Percentiles rank a stretch among this genome's conserved stretches.
These are phyloP conservation scores for Australoheros scitulus DNA, from an alignment of 2,113 vertebrate genomes.

Conservation along the genomic window DNA sequence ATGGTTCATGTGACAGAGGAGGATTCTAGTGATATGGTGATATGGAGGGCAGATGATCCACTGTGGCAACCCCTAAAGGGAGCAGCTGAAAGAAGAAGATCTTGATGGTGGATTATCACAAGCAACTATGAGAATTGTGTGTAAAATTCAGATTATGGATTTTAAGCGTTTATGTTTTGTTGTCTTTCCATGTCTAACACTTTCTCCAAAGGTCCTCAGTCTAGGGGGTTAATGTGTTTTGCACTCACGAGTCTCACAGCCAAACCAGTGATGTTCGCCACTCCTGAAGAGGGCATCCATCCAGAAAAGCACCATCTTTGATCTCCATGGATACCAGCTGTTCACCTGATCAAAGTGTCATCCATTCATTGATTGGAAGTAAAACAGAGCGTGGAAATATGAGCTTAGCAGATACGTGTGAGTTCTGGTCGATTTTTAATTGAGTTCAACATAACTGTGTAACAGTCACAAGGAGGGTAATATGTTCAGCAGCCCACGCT, in stretches of 20 bases:
- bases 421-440: neutral
- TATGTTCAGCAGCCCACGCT: neutral
- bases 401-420: neutral
- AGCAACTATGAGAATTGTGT: no score
- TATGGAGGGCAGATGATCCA: no score
- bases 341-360: constrained; percentile 27
- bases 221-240: neutral
- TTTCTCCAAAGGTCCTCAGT: neutral
- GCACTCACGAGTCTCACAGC: no score
- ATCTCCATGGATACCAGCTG: constrained; percentile 60
- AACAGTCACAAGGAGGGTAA: neutral
- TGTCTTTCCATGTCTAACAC: no score
- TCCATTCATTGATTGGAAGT: neutral
- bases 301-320: constrained; percentile 14
- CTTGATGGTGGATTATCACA: no score
- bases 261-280: neutral
- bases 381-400: neutral
- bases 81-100: no score
- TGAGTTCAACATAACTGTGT: neutral
- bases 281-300: constrained; percentile 14
- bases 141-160: no score
- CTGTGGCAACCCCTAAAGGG: no score
- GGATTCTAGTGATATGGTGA: no score
- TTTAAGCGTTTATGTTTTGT: no score
- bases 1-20: no score